Evolutionary conservation across 1,140 invertebrate species (phyloP), one percentile per base, ranked within the genome.

Genomic region (Drosophila nasuta): DNA sequence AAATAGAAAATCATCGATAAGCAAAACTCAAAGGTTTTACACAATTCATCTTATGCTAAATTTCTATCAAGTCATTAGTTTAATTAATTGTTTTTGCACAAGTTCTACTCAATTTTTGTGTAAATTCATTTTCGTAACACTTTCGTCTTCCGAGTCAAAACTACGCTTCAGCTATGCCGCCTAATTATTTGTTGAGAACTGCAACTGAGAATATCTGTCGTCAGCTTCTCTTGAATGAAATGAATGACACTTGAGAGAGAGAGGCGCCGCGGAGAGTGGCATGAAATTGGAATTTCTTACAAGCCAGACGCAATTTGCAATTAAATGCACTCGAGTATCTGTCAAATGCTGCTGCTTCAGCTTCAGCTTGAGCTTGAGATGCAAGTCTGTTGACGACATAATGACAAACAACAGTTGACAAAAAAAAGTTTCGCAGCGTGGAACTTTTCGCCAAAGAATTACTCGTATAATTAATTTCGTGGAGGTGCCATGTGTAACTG

Each of bases 61-160:
- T 75, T 88, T 88, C 66, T 46, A 85, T 54, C 85, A 63, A 88
- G 83, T 88, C 83, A 88, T 88, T 88, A 85, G 60, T 51, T 80
- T 85, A 88, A 88, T 88, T 88, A 88, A 88, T 88, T 81, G 75
- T 85, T 81, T 75, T 52, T 58, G 20, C 38, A 66, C 64, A 81
- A 77, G 58, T 71, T 77, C 17, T n/a, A 33, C 45, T 17, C 15
- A 60, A 87, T 87, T 82, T 79, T 82, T 73, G 15, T 66, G 76
- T 87, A 57, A 79, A 75, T 75, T 81, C 48, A 78, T 73, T 76
- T 81, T 82, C 60, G 68, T 25, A 71, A 79, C 75, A 78, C 66
- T 75, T 74, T 81, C 60, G 54, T 57, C 52, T 43, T 38, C 49
- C 69, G 77, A 74, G 52, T 81, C 82, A 86, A 43, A 43, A 46